Conservation (phyloP, 2,888 invertebrate genomes). For the Caenorhabditis drosophilae region DNA sequence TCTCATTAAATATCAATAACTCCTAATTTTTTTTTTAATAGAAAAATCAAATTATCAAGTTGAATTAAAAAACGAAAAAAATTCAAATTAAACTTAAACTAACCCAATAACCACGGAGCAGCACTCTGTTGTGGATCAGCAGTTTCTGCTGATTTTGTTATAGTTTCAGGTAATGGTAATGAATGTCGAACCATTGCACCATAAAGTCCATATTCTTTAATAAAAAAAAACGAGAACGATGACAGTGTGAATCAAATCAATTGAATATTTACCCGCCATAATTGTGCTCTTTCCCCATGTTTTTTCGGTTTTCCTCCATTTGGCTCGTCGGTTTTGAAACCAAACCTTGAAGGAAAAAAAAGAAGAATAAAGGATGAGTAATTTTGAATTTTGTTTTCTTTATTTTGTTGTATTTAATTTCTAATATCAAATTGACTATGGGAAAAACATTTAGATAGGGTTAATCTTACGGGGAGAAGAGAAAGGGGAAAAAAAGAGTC, state of each 20-base stretch:
- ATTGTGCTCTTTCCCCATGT: slow-evolving; percentile 99
- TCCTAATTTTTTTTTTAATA: not conserved
- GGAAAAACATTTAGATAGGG: not conserved
- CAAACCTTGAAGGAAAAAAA: slow-evolving; percentile 85
- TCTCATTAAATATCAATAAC: not conserved
- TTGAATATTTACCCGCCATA: slow-evolving; percentile 79
- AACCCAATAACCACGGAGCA: slow-evolving; percentile 98
- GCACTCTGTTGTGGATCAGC: slow-evolving; percentile 79
- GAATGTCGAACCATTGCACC: slow-evolving; percentile 99
- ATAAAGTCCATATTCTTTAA: slow-evolving; percentile 91
- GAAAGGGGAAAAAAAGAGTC: no score
- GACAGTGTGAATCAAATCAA: not conserved
- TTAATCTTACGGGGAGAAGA: slow-evolving; percentile 6
- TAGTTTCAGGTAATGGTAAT: slow-evolving; percentile 95
- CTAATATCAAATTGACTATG: no score
- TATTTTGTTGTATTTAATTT: no score
- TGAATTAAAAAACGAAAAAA: no score
- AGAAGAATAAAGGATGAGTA: no score
- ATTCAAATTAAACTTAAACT: no score
- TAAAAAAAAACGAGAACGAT: no score
- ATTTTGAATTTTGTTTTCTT: not conserved
- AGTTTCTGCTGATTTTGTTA: slow-evolving; percentile 90
- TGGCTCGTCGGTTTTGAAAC: slow-evolving; percentile 97
- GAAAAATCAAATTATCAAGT: no score
- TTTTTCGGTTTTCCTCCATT: slow-evolving; percentile 99